Evolutionary conservation across 2,113 vertebrate genomes (phyloP).

Genomic region (Erinaceus europaeus): DNA sequence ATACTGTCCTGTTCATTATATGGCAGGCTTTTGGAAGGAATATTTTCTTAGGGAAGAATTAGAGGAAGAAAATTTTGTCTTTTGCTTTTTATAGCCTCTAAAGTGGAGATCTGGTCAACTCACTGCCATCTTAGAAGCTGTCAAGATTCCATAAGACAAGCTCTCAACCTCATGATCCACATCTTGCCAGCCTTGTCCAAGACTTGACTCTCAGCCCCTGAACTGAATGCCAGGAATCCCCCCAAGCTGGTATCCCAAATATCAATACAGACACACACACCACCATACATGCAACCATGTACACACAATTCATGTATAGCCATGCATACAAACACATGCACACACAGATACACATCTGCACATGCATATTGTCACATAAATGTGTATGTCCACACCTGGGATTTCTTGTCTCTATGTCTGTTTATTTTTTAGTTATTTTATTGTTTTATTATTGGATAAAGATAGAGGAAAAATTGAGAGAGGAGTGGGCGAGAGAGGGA

Average conservation of each 20-base stretch:
- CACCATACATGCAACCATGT: no score
- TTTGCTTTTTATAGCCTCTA: neutral
- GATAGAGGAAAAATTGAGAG: no score
- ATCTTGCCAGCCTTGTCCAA: neutral
- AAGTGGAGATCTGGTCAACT: neutral
- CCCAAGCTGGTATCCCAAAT: neutral
- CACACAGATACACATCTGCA: neutral
- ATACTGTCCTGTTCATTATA: neutral
- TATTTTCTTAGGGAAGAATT: neutral
- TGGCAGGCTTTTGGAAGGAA: neutral
- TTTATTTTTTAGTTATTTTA: no score
- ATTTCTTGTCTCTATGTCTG: neutral
- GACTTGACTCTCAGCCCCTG: neutral
- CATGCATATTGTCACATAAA: neutral
- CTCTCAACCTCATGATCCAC: rapidly evolving
- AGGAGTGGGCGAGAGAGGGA: no score
- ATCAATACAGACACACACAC: neutral
- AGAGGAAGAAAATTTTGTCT: neutral
- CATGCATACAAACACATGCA: neutral
- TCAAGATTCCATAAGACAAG: neutral
- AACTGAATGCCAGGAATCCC: neutral
- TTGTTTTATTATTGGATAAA: no score
- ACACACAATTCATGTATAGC: neutral
- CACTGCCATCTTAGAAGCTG: neutral
- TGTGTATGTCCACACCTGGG: neutral